Evolutionary conservation across 2,888 invertebrate species (phyloP).

Genomic region (Helicoverpa assulta): DNA sequence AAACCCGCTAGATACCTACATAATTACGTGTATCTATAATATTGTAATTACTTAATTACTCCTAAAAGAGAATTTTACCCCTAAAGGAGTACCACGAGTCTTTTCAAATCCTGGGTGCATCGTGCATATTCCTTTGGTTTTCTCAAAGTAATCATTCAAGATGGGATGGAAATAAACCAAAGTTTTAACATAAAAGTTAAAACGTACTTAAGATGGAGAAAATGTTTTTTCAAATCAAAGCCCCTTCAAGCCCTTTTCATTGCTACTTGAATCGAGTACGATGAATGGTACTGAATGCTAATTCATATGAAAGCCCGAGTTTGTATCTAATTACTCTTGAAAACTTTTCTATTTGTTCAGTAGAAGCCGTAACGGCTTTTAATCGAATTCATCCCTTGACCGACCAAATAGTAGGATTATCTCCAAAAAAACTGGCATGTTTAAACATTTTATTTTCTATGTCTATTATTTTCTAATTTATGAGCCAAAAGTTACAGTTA

Average conservation of each 20-base stretch:
- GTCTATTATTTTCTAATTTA: too few relatives aligned
- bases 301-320: constrained; percentile 68
- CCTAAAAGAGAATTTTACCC: neutral
- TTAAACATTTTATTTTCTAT: too few relatives aligned
- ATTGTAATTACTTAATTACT: constrained; percentile 34
- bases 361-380: constrained; percentile 27
- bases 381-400: constrained; percentile 43
- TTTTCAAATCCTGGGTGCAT: constrained; percentile 27
- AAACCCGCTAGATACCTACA: neutral
- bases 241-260: constrained; percentile 71
- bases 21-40: neutral
- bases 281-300: constrained; percentile 77
- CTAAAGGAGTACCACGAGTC: neutral
- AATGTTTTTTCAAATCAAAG: constrained; percentile 77
- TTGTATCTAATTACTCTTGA: constrained; percentile 64
- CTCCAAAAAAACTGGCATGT: too few relatives aligned
- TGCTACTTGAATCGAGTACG: constrained; percentile 77
- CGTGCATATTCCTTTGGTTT: constrained; percentile 25
- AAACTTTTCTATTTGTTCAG: constrained; percentile 52
- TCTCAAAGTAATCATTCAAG: constrained; percentile 59
- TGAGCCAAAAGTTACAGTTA: too few relatives aligned
- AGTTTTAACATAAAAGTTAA: constrained; percentile 52
- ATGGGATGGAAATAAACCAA: constrained; percentile 20
- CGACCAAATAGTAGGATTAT: neutral
- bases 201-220: constrained; percentile 64